Evolutionary conservation across 2,888 invertebrate genomes (phyloP), one percentile per base, ranked within the genome.

Genomic region (Erebia epiphron): DNA sequence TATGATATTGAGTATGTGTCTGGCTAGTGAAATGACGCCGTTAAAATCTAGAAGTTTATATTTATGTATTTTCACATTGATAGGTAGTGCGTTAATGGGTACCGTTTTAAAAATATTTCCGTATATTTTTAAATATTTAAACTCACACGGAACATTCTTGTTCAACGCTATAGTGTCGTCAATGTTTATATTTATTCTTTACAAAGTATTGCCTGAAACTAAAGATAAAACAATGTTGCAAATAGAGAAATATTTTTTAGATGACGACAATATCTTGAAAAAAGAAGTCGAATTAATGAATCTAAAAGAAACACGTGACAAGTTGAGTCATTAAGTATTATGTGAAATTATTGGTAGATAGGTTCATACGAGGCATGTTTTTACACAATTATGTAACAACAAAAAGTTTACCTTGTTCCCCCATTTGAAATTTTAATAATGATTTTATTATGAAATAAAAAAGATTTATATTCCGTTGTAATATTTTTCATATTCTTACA

Each of bases 1-100:
- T 0, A 80, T 84, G 81, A 83, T 81, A 41, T 70, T 83, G 57
- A 77, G 79, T 0, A 78, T 79, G 35, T 74, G 82, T 41, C 79
- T 84, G 60, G 57, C 63, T 10, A 68, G 70, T 26, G 77, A 78
- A 70, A 41, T 78, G 4, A 26, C 73, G 9, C 69, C 69, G 11
- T 46, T 69, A 21, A 69, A 69, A 4, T 11, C n/a, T 56, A 60
- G 66, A 46, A 43, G 60, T 43, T 46, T 64, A 26, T 66, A 56
- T 61, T 54, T 70, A 52, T 43, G 43, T 16, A 41, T 61, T 5
- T 66, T 52, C 4, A 43, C 13, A 21, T 14, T 70, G 49, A 8
- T 60, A 11, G 21, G 9, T 21, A 65, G 26, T 21, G 18, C 43
- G 4, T 3, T 56, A 7, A 35, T 57, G 1, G 77, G 79, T 1